Evolutionary conservation across 2,113 vertebrate genomes (phyloP).

Genomic region (Channa maculata): DNA sequence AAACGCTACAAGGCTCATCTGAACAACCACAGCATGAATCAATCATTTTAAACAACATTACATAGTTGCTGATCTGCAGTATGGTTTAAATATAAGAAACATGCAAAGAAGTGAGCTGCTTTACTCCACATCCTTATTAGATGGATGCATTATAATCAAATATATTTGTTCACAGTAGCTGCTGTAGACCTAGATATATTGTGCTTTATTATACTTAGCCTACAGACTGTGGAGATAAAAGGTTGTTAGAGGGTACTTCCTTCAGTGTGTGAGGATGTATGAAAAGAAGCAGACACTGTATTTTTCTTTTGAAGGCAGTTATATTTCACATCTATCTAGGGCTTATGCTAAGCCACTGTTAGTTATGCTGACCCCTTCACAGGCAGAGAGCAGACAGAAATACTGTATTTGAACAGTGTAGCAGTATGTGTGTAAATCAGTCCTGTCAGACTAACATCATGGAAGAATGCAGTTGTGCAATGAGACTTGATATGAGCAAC

Average conservation of each 20-base stretch:
- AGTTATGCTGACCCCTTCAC: slow-evolving; percentile 39
- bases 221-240: background rate
- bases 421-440: slow-evolving; percentile 28
- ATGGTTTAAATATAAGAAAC: too few species aligned
- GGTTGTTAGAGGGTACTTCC: slow-evolving; percentile 1
- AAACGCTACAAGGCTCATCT: too few species aligned
- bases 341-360: slow-evolving; percentile 40
- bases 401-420: slow-evolving; percentile 17
- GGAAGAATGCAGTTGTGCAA: slow-evolving; percentile 9
- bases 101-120: too few species aligned
- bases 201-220: slow-evolving; percentile 14
- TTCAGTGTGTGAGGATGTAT: slow-evolving; percentile 15
- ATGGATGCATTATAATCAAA: too few species aligned
- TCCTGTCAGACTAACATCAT: slow-evolving; percentile 8
- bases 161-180: background rate
- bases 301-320: slow-evolving; percentile 11
- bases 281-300: slow-evolving; percentile 16
- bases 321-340: slow-evolving; percentile 36
- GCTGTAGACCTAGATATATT: background rate
- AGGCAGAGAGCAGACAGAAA: slow-evolving; percentile 24
- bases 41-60: too few species aligned
- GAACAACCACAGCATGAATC: too few species aligned
- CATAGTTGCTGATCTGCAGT: too few species aligned
- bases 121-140: too few species aligned
- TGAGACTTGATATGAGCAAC: slow-evolving; percentile 17